These are phyloP conservation scores for Stenurella melanura DNA, from an alignment of 2,888 invertebrate genomes.

Conservation along the genomic window DNA sequence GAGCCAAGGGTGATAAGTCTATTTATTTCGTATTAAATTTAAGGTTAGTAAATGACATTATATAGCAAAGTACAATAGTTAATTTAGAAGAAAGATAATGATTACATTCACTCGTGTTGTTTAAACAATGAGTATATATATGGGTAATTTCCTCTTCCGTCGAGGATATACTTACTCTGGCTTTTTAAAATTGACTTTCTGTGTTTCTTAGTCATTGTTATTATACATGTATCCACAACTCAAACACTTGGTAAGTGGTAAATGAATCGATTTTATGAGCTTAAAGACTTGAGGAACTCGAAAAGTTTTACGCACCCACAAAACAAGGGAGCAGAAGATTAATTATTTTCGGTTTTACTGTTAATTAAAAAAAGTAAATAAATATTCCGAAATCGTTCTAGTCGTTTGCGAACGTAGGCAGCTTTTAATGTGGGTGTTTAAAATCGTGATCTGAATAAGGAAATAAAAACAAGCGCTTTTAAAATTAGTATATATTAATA, in stretches of 20 bases:
- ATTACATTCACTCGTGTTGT: constrained; percentile 1
- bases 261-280: constrained; percentile 1
- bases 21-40: background rate
- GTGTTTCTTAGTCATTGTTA: background rate
- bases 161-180: background rate
- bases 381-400: background rate
- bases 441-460: constrained; percentile 12
- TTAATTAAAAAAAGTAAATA: constrained; percentile 17
- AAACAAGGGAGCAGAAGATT: constrained; percentile 3
- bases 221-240: background rate
- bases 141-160: constrained; percentile 17
- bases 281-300: background rate
- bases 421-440: background rate
- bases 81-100: background rate
- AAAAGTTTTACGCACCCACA: background rate
- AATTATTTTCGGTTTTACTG: constrained; percentile 2
- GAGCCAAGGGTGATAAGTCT: background rate
- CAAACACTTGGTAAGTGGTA: background rate
- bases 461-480: background rate
- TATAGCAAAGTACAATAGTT: background rate
- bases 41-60: background rate
- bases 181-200: constrained; percentile 8
- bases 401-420: background rate
- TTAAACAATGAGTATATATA: constrained; percentile 14
- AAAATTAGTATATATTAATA: no score